phyloP scores from a whole-genome alignment of 2,888 invertebrate species.

The Sphaerophoria rueppellii region DNA sequence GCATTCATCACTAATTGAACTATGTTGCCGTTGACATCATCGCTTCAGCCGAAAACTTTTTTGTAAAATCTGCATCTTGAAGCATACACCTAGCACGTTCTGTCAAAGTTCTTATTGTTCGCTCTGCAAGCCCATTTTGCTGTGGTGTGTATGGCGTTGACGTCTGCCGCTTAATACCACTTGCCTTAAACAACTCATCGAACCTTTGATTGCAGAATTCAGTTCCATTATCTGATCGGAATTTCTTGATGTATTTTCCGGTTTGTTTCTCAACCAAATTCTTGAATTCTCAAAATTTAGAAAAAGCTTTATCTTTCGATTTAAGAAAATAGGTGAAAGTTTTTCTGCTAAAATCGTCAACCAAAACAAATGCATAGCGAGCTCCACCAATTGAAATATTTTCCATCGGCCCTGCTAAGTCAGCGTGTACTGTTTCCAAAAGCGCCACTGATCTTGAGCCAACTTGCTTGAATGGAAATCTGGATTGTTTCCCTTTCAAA shows the following conservation, averaged over 20 bases:
- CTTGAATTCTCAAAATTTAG: too few species aligned
- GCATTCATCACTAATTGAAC: too few species aligned
- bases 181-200: background rate
- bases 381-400: background rate
- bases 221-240: background rate
- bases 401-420: too few species aligned
- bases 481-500: background rate
- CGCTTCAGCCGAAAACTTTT: background rate
- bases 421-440: too few species aligned
- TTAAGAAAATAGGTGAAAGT: too few species aligned
- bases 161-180: background rate
- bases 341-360: background rate
- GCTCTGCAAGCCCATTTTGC: background rate
- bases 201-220: background rate
- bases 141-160: background rate
- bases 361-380: background rate
- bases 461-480: background rate
- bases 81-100: background rate
- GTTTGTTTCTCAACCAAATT: background rate
- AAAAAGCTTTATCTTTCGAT: too few species aligned
- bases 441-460: too few species aligned
- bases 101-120: background rate
- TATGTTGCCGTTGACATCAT: too few species aligned
- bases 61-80: background rate
- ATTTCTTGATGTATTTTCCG: background rate